Conservation (phyloP, 2,888 invertebrate genomes). For the Scaptomyza parva region DNA sequence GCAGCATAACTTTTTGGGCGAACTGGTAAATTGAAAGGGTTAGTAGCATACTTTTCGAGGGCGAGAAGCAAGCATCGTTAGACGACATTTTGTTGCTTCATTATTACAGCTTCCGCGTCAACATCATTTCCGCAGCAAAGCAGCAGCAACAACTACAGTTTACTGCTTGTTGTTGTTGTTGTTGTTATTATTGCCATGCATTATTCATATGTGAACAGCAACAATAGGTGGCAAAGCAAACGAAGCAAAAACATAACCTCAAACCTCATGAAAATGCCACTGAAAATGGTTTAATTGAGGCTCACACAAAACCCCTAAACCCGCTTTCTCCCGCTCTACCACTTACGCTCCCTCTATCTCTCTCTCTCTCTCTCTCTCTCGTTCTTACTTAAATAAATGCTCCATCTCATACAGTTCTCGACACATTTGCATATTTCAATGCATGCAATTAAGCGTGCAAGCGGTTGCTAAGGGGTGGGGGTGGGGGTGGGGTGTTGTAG, state of each 20-base stretch:
- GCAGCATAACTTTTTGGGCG: constrained; percentile 69
- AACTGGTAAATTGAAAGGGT: constrained; percentile 77
- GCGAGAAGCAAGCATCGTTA: constrained; percentile 40
- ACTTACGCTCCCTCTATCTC: too few relatives aligned
- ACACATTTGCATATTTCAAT: constrained; percentile 81
- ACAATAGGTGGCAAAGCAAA: constrained; percentile 72
- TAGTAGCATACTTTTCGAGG: constrained; percentile 61
- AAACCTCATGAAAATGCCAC: constrained; percentile 56
- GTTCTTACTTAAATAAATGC: constrained; percentile 1
- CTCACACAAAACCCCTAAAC: constrained; percentile 35
- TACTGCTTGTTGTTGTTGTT: constrained; percentile 39
- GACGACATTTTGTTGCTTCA: constrained; percentile 80
- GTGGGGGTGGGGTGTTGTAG: background rate
- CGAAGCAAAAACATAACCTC: constrained; percentile 70
- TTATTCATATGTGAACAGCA: constrained; percentile 80
- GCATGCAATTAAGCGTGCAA: constrained; percentile 74
- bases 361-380: background rate
- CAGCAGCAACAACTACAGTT: constrained; percentile 37
- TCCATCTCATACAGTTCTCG: constrained; percentile 12
- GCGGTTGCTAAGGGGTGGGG: background rate
- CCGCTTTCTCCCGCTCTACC: too few relatives aligned
- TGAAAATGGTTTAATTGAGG: constrained; percentile 81
- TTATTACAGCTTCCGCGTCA: constrained; percentile 83
- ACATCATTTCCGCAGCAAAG: constrained; percentile 79
- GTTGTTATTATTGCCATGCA: constrained; percentile 70